Conservation (phyloP, 2,113 vertebrate genomes). For the Seriola aureovittata region DNA sequence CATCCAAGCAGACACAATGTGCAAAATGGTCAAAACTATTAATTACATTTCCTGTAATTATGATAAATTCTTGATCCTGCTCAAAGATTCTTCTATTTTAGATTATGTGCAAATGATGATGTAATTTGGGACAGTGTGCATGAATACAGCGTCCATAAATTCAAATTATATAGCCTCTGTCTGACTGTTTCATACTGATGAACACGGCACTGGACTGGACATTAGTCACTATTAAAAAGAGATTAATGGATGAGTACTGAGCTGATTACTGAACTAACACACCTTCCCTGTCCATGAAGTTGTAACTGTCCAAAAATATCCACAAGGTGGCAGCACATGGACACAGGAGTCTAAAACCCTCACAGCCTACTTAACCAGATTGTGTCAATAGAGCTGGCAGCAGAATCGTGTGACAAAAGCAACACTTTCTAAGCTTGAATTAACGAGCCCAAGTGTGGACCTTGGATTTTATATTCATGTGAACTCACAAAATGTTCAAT, state of each 20-base stretch:
- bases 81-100: neutral
- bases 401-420: neutral
- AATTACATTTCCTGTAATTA: neutral
- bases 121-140: neutral
- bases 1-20: neutral
- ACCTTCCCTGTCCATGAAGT: neutral
- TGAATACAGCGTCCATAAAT: neutral
- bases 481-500: neutral
- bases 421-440: neutral
- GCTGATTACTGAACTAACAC: neutral
- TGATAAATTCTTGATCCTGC: neutral
- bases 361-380: neutral
- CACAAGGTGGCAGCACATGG: slow-evolving; percentile 71
- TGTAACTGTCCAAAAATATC: slow-evolving; percentile 20
- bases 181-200: neutral
- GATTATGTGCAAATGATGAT: neutral
- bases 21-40: neutral
- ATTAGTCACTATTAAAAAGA: neutral
- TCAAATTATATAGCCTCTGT: neutral
- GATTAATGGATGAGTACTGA: neutral
- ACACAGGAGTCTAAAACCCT: neutral
- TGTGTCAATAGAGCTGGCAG: neutral
- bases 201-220: neutral
- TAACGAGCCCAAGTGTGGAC: neutral
- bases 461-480: neutral